A percentile compares a stretch with the other conserved stretches of the same genome.
Conservation (phyloP, 2,888 invertebrate genomes). For the Neoitamus cyanurus region DNA sequence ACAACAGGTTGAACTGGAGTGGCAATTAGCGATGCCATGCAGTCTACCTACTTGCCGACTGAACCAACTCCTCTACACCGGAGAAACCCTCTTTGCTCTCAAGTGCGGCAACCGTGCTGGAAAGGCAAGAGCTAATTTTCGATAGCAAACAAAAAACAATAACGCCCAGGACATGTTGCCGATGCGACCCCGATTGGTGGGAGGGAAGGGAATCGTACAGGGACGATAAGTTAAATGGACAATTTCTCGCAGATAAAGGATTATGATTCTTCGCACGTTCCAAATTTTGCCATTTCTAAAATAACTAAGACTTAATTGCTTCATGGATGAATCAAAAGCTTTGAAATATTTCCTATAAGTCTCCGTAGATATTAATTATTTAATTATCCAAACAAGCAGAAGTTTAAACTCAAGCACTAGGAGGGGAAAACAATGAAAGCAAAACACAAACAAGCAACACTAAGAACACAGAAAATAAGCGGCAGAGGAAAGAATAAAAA, state of each 20-base stretch:
- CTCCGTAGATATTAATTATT: background rate
- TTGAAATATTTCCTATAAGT: background rate
- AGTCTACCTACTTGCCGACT: background rate
- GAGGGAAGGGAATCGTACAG: background rate
- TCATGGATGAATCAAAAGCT: background rate
- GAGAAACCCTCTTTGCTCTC: background rate
- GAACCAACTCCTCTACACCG: background rate
- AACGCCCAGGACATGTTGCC: background rate
- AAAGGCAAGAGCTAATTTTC: constrained; percentile 19
- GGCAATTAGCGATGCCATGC: constrained; percentile 28
- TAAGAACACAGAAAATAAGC: too few species aligned
- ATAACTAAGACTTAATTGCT: background rate
- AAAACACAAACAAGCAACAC: too few species aligned
- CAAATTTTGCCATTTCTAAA: background rate
- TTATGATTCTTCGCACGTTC: background rate
- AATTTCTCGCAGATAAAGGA: background rate
- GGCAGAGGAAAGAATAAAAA: too few species aligned
- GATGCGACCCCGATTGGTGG: background rate
- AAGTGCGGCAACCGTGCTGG: constrained; percentile 3
- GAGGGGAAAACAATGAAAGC: too few species aligned
- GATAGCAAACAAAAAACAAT: constrained; percentile 15
- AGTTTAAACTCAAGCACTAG: too few species aligned
- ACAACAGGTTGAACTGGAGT: constrained; percentile 39
- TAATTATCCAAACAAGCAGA: too few species aligned
- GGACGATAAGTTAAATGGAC: background rate